Base-by-base conservation (phyloP, 2,797 vertebrate genomes). In the Micrastur ruficollis region DNA sequence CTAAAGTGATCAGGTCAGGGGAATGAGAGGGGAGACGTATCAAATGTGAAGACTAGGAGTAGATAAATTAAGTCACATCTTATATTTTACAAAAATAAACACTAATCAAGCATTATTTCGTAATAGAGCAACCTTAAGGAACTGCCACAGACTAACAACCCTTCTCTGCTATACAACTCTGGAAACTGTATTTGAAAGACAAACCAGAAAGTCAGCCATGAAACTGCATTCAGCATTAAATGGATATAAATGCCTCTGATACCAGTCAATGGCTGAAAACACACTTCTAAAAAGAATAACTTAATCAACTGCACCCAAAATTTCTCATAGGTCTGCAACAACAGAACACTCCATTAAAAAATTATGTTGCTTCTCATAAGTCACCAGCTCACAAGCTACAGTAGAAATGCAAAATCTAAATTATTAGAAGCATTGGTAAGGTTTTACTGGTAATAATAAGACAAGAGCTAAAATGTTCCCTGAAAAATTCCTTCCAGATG, bases 81-180 rank as follows among this genome's bases (percentile, higher is more conserved):
- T 36, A 87, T 40, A 75, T 85, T 86, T 97, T 98, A 98, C 71
- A 97, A 98, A 98, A 98, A 97, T 98, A 98, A 97, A 90, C 94
- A 97, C 93, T 95, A 86, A 94, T 97, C 96, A 98, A 98, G 94
- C 96, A 96, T 97, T 95, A 74, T 95, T 97, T 97, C 68, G 5
- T 96, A 96, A 95, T 63, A 97, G 90, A 98, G 97, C 97, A 97
- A 96, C 97, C 97, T 95, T 40, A 72, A 86, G 85, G 74, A 95
- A 97, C 34, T 97, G 91, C 85, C 93, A 93, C 80, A 92, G 89
- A 91, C 53, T 75, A 94, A 86, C 27, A 36, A 46, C 47, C 58
- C 65, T 89, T 44, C 66, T 71, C 47, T 47, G 63, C n/a, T 75
- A 10, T 31, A 40, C 40, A 40, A 14, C 13, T 8, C 65, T 44